These are phyloP conservation scores for Caranx melampygus DNA, from an alignment of 2,113 vertebrate species.

Conservation along the genomic window DNA sequence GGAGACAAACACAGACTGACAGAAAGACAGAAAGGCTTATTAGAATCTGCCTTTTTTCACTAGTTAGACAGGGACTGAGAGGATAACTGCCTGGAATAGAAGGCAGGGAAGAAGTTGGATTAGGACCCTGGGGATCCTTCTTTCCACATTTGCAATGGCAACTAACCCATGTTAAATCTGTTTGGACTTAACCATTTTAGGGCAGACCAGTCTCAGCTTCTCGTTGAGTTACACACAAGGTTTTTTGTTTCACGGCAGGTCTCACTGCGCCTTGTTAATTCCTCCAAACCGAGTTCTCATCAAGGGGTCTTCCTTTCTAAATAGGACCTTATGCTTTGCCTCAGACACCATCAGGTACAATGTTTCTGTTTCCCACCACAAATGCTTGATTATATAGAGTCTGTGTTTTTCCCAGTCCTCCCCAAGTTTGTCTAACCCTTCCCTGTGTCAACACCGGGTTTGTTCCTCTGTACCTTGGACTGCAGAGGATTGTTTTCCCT, in stretches of 20 bases:
- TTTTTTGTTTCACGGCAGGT: conserved; percentile 25
- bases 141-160: conserved; percentile 54
- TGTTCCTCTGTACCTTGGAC: conserved; percentile 59
- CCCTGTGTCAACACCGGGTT: conserved; percentile 64
- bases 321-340: conserved; percentile 32
- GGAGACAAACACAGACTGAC: conserved; percentile 55
- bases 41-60: conserved; percentile 74
- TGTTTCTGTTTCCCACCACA: conserved; percentile 50
- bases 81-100: conserved; percentile 54
- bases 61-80: conserved; percentile 63
- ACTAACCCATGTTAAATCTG: conserved; percentile 45
- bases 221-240: conserved; percentile 25
- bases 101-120: conserved; percentile 54
- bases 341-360: conserved; percentile 23
- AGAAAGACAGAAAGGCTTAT: conserved; percentile 73
- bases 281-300: conserved; percentile 27
- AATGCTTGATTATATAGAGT: conserved; percentile 45
- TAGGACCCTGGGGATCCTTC: conserved; percentile 51
- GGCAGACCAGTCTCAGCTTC: conserved; percentile 24
- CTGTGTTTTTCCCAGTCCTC: conserved; percentile 32
- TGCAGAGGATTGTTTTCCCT: conserved; percentile 35
- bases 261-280: conserved; percentile 32
- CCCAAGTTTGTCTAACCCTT: conserved; percentile 55
- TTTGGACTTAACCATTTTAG: conserved; percentile 49
- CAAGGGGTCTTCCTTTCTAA: conserved; percentile 32